phyloP scores from a whole-genome alignment of 1,140 invertebrate genomes.

The Bombus impatiens region DNA sequence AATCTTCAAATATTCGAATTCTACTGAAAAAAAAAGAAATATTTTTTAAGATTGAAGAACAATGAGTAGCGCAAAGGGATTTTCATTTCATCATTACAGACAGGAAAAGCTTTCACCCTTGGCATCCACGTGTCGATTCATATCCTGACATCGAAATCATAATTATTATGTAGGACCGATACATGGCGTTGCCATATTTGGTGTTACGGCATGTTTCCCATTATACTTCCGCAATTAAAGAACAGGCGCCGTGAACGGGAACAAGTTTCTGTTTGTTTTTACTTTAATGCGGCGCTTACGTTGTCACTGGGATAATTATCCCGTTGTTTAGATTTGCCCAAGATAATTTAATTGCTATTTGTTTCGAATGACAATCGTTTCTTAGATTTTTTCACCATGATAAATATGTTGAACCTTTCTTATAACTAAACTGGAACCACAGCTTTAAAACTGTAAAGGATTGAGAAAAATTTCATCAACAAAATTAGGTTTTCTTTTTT shows the following conservation, averaged over 20 bases:
- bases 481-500: too few relatives aligned
- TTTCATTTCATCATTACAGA: background rate
- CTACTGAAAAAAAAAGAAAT: background rate
- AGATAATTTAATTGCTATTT: conserved; percentile 1
- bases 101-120: conserved; percentile 19
- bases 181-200: background rate
- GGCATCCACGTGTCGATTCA: background rate
- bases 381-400: background rate
- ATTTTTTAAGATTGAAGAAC: background rate
- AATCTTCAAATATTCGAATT: background rate
- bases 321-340: background rate
- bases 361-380: background rate
- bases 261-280: conserved; percentile 7
- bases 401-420: background rate
- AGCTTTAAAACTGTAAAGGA: background rate
- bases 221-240: conserved; percentile 48
- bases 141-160: background rate
- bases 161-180: conserved; percentile 34
- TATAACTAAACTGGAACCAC: background rate
- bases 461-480: too few relatives aligned
- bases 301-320: conserved; percentile 28
- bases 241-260: conserved; percentile 4
- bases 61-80: background rate
- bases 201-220: conserved; percentile 16
- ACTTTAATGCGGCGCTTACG: background rate